Conservation (phyloP, 1,140 invertebrate genomes). For the Hyles vespertilio region DNA sequence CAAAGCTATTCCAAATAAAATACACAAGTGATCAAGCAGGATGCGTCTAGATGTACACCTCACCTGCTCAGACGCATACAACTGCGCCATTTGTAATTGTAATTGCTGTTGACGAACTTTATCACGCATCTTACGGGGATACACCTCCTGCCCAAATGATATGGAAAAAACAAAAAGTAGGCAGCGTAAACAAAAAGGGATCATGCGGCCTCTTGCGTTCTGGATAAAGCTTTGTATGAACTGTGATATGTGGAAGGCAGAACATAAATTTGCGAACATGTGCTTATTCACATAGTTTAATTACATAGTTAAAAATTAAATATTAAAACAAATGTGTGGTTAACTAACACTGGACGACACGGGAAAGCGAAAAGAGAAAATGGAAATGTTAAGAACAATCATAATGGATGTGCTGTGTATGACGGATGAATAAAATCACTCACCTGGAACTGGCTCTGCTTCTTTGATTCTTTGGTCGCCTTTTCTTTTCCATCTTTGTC, state of each 20-base stretch:
- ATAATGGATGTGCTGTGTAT: constrained; percentile 64
- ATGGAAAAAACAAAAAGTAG: constrained; percentile 75
- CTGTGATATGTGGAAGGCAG: constrained; percentile 38
- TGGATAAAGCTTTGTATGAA: constrained; percentile 50
- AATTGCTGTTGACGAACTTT: constrained; percentile 78
- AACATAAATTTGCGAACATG: constrained; percentile 35
- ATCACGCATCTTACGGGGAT: constrained; percentile 84
- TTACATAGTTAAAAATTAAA: constrained; percentile 36
- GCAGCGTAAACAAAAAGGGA: constrained; percentile 70
- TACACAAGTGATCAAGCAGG: constrained; percentile 59
- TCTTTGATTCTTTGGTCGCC: constrained; percentile 77
- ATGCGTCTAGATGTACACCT: constrained; percentile 59
- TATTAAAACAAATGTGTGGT: constrained; percentile 44
- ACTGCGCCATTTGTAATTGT: constrained; percentile 74
- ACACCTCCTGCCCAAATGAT: constrained; percentile 79
- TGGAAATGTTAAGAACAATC: constrained; percentile 48
- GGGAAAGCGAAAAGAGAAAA: constrained; percentile 41
- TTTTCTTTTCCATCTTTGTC: constrained; percentile 76
- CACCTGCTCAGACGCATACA: constrained; percentile 75
- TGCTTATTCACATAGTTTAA: constrained; percentile 47
- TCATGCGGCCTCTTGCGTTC: constrained; percentile 63
- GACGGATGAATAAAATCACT: constrained; percentile 34
- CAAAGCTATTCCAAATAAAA: constrained; percentile 55
- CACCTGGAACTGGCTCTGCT: constrained; percentile 80
- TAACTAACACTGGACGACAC: constrained; percentile 60